Percentiles rank a stretch among this genome's conserved stretches.
Evolutionary conservation across 2,797 vertebrate species (phyloP).

Genomic region (Hemibagrus guttatus): DNA sequence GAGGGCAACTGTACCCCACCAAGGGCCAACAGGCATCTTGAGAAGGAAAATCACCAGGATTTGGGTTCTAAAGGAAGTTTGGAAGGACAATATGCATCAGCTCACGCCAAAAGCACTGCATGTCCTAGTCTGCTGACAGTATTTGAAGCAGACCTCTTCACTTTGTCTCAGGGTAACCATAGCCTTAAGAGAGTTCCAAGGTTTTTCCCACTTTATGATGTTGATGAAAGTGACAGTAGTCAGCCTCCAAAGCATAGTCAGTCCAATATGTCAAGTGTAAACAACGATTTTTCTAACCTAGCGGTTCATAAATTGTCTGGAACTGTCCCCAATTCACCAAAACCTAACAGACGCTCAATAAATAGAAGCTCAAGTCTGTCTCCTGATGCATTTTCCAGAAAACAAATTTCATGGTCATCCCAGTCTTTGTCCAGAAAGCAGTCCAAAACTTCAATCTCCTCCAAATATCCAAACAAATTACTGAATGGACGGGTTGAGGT

Average conservation of each 20-base stretch:
- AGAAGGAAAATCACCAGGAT: conserved; percentile 33
- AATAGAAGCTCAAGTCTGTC: conserved; percentile 86
- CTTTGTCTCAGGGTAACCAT: conserved; percentile 82
- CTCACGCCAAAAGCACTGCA: conserved; percentile 31
- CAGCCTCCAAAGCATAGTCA: conserved; percentile 77
- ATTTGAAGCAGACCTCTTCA: conserved; percentile 78
- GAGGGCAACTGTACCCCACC: conserved; percentile 51
- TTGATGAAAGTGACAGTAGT: conserved; percentile 64
- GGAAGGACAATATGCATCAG: conserved; percentile 31
- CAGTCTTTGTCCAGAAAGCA: conserved; percentile 85
- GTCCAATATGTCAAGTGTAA: conserved; percentile 86
- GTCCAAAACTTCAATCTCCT: conserved; percentile 80
- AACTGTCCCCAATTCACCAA: conserved; percentile 84
- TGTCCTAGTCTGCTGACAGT: conserved; percentile 41
- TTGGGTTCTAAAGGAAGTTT: conserved; percentile 51
- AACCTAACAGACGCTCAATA: conserved; percentile 81
- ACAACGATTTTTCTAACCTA: conserved; percentile 87
- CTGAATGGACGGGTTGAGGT: conserved; percentile 90
- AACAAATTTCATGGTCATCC: conserved; percentile 80
- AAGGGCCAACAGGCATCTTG: conserved; percentile 40
- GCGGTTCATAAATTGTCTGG: conserved; percentile 85
- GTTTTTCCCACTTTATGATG: conserved; percentile 71
- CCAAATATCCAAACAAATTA: conserved; percentile 83
- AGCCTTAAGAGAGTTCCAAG: conserved; percentile 80
- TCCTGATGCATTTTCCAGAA: conserved; percentile 65